A percentile compares a stretch with the other conserved stretches of the same genome.
These are phyloP conservation scores for Hippocampus guttulatus DNA, from an alignment of 2,113 vertebrate genomes.

Conservation along the genomic window DNA sequence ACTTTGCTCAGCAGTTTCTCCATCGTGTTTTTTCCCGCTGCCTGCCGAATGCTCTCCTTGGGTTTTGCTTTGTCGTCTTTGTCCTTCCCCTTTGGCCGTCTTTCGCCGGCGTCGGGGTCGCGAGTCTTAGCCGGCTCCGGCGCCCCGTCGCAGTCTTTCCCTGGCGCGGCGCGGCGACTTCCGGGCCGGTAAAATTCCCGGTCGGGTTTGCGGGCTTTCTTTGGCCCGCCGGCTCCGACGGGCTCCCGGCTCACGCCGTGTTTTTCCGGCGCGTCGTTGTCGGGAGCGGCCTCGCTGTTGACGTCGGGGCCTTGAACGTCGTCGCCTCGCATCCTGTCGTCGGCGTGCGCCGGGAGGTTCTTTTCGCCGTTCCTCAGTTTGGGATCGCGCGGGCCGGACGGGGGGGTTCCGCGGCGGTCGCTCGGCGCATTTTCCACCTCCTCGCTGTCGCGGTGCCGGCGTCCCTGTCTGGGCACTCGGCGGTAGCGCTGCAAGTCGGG, in stretches of 20 bases:
- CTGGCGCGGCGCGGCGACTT: constrained; percentile 73
- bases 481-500: constrained; percentile 88
- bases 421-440: constrained; percentile 49
- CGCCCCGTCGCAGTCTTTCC: constrained; percentile 50
- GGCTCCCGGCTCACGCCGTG: constrained; percentile 36
- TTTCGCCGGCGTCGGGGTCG: constrained; percentile 48
- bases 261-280: constrained; percentile 25
- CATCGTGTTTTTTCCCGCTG: constrained; percentile 12
- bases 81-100: constrained; percentile 18
- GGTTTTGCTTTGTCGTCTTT: constrained; percentile 25
- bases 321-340: constrained; percentile 26
- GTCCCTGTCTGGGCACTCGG: constrained; percentile 74
- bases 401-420: neutral
- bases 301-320: constrained; percentile 17
- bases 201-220: constrained; percentile 86
- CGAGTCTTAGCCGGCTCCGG: constrained; percentile 52
- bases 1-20: constrained; percentile 73
- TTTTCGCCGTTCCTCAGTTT: constrained; percentile 24
- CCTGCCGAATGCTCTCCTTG: constrained; percentile 26
- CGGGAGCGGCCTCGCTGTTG: constrained; percentile 31
- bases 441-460: constrained; percentile 57
- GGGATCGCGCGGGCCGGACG: constrained; percentile 19
- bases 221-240: constrained; percentile 63
- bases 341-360: neutral
- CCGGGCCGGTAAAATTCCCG: constrained; percentile 92